Evolutionary conservation across 2,113 vertebrate species (phyloP).

Genomic region (Brevimyrus niger): DNA sequence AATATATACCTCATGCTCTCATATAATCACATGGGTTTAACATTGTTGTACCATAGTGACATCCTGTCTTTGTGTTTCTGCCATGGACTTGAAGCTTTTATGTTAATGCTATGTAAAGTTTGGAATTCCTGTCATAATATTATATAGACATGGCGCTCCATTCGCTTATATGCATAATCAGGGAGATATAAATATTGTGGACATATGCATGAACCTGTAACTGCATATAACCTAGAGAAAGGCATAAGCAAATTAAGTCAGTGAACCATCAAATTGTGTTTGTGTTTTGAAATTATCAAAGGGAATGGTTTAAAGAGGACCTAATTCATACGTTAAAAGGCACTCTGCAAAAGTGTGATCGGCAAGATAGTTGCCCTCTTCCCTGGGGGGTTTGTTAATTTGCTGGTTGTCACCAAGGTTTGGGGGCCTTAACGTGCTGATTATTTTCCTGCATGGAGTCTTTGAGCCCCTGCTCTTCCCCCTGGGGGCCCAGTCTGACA

Average conservation of each 20-base stretch:
- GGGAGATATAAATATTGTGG: background rate
- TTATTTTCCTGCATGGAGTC: slow-evolving; percentile 57
- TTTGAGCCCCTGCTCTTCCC: slow-evolving; percentile 35
- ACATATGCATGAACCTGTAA: background rate
- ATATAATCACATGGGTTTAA: background rate
- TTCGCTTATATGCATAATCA: background rate
- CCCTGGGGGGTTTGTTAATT: slow-evolving; percentile 48
- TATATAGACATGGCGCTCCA: background rate
- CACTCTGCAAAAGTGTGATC: slow-evolving; percentile 14
- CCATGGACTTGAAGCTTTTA: background rate
- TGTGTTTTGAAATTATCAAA: background rate
- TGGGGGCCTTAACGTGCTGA: slow-evolving; percentile 37
- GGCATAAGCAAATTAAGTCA: background rate
- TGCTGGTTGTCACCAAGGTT: slow-evolving; percentile 45
- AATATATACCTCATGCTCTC: background rate
- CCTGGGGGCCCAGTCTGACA: slow-evolving; percentile 61
- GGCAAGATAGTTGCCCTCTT: slow-evolving; percentile 28
- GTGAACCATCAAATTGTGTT: background rate
- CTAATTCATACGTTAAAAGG: background rate
- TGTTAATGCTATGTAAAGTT: background rate
- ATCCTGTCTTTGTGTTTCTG: background rate
- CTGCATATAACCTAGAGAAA: background rate
- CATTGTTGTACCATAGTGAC: background rate
- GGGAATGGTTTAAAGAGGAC: background rate
- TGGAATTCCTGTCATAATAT: background rate